Evolutionary conservation across 35 echinoderm and acorn worm genomes (phyloP).

Genomic region (Amphiura filiformis): DNA sequence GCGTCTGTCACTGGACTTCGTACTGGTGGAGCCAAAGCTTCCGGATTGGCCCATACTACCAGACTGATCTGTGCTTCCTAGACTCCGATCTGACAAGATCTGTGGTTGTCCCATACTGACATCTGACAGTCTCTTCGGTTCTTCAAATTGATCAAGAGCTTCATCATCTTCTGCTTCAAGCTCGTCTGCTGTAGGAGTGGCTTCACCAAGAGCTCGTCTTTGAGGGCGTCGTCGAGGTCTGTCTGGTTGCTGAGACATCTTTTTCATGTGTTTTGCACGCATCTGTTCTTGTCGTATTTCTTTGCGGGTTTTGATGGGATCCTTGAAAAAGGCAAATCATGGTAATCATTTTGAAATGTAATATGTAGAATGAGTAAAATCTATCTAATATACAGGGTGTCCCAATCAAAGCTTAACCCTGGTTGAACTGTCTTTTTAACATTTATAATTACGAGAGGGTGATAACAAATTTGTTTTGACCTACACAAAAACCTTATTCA

Average conservation of each 20-base stretch:
- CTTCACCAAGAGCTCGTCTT: neutral
- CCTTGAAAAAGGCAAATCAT: too few relatives aligned
- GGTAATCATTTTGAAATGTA: too few relatives aligned
- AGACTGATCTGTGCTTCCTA: neutral
- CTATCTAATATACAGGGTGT: too few relatives aligned
- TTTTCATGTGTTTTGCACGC: neutral
- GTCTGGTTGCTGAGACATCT: neutral
- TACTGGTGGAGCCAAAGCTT: neutral
- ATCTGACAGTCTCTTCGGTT: neutral
- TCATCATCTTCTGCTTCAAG: neutral
- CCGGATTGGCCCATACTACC: neutral
- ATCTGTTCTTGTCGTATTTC: neutral
- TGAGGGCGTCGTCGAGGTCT: neutral
- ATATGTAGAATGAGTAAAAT: too few relatives aligned
- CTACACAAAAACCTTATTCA: too few relatives aligned
- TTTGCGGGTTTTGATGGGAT: neutral
- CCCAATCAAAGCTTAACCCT: too few relatives aligned
- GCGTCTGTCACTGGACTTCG: neutral
- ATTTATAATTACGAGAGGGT: too few relatives aligned
- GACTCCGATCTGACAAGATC: neutral
- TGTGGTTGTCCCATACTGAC: neutral
- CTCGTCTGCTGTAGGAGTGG: neutral
- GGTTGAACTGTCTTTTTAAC: too few relatives aligned
- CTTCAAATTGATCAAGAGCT: neutral
- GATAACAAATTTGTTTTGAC: too few relatives aligned